Base-by-base conservation (phyloP, 2,113 vertebrate genomes). In the Hemicordylus capensis region DNA sequence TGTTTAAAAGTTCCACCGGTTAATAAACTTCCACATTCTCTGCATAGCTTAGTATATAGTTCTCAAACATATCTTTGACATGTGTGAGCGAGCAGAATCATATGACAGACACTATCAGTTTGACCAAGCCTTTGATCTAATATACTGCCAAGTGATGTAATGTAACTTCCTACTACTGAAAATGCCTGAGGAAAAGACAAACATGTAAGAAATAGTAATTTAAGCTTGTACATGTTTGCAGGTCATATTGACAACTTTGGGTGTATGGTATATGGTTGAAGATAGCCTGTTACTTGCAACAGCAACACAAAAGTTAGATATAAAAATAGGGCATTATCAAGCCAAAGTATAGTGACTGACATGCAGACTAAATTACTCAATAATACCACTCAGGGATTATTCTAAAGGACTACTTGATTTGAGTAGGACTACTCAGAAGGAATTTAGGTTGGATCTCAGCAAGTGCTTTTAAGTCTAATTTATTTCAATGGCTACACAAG, bases 41-140 rank as follows among this genome's bases (percentile, higher is more conserved):
- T 67, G 56, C 78, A 48, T 78, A 81, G 31, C 42, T 83, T 83
- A 56, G 69, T 84, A 90, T 72, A 76, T 76, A 81, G 42, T 80
- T 48, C 66, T 86, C 11, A 37, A 58, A 37, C 87, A 28, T 3
- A 39, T 0, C 0, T 69, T 1, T 2, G 61, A n/a, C 64, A 51
- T 85, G 37, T 63, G 76, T 58, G 63, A 20, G 78, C 19, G 1
- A 42, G 19, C 19, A 8, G 0, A 73, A 26, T 28, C n/a, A 4
- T 42, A 44, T 9, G 67, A 6, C 76, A 90, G 83, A 79, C 10
- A 83, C 22, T 24, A 88, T 19, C 34, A 39, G 80, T 77, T 4
- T 7, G 0, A 12, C 46, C 81, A 63, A 89, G 79, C 26, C 83
- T 63, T 78, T 81, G 56, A 0, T 78, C 83, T 48, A 81, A 54